These are phyloP conservation scores for Nebria salina DNA, from an alignment of 2,888 invertebrate species.

Conservation along the genomic window DNA sequence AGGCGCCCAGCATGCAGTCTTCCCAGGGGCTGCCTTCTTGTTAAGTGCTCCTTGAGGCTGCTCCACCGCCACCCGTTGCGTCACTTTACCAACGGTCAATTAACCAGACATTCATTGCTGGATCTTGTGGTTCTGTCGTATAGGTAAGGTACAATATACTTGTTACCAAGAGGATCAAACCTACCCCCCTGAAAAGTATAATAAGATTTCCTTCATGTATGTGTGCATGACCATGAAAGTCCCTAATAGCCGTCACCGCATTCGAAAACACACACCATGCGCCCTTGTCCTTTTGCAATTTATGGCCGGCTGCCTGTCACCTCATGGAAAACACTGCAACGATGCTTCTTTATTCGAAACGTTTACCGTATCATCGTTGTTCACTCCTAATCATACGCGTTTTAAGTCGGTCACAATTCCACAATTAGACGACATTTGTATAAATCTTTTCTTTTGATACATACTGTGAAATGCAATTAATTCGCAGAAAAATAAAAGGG, in stretches of 20 bases:
- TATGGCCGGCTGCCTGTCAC: constrained; percentile 11
- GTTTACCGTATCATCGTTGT: not conserved
- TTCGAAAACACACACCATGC: constrained; percentile 15
- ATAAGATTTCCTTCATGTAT: not conserved
- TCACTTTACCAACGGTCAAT: constrained; percentile 57
- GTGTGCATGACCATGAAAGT: constrained; percentile 44
- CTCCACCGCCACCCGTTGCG: constrained; percentile 41
- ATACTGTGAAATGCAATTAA: too few species aligned
- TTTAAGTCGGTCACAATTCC: too few species aligned
- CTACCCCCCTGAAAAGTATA: not conserved
- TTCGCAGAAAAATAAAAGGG: too few species aligned
- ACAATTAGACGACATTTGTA: too few species aligned
- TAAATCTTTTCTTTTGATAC: too few species aligned
- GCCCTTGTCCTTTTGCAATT: not conserved
- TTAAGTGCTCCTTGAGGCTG: constrained; percentile 49
- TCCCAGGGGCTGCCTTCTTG: constrained; percentile 52
- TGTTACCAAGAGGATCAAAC: constrained; percentile 48
- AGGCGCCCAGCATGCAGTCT: constrained; percentile 51
- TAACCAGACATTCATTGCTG: constrained; percentile 57
- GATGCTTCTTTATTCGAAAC: not conserved
- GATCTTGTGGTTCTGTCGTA: constrained; percentile 51
- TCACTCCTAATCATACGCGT: not conserved
- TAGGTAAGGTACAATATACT: constrained; percentile 53
- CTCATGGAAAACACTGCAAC: not conserved
- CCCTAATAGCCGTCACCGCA: constrained; percentile 55